Conservation (phyloP, 35 echinoderm and acorn worm species). For the Stichopus chloronotus region DNA sequence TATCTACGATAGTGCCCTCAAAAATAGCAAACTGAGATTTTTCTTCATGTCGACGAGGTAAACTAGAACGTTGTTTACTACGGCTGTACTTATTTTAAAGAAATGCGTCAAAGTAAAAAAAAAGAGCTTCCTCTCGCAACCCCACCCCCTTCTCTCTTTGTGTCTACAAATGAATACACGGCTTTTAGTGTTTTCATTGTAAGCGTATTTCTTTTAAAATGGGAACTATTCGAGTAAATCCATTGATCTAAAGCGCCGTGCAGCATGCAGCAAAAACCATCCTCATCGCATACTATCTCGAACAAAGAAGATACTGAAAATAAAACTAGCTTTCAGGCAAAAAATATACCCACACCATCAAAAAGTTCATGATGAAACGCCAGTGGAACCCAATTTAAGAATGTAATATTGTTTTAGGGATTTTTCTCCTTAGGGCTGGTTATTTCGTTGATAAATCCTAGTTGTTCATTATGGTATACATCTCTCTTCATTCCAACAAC, state of each 20-base stretch:
- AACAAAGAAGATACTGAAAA: conserved; percentile 36
- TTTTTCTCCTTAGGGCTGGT: conserved; percentile 26
- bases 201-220: too few relatives aligned
- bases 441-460: conserved; percentile 15
- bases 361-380: conserved; percentile 37
- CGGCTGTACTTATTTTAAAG: too few relatives aligned
- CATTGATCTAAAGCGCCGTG: neutral
- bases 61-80: too few relatives aligned
- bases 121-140: too few relatives aligned
- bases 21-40: too few relatives aligned
- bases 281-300: neutral
- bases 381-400: conserved; percentile 46
- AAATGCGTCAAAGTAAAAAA: too few relatives aligned
- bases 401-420: conserved; percentile 54
- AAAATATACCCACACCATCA: neutral
- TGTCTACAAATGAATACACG: too few relatives aligned
- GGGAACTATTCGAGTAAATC: neutral
- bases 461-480: conserved; percentile 22
- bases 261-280: neutral
- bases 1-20: too few relatives aligned
- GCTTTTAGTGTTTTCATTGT: too few relatives aligned
- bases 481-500: neutral
- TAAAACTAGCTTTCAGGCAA: conserved; percentile 16
- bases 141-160: too few relatives aligned
- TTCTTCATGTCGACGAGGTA: too few relatives aligned